Evolutionary conservation across 2,888 invertebrate genomes (phyloP).

Genomic region (Heliconius ethilla): DNA sequence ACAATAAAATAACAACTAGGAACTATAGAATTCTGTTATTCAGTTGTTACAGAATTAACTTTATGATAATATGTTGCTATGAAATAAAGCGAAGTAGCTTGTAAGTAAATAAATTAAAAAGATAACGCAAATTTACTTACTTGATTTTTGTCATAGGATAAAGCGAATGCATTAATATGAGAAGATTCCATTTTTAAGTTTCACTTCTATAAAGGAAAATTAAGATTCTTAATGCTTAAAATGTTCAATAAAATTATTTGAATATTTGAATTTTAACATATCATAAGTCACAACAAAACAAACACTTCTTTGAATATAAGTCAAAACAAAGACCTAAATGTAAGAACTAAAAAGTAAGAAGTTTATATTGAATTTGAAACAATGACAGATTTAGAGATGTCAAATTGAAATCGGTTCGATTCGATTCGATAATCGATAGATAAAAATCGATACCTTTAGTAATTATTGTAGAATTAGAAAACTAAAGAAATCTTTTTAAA

Average conservation of each 20-base stretch:
- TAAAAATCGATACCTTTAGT: not conserved
- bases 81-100: not conserved
- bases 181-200: constrained; percentile 60
- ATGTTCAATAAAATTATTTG: not conserved
- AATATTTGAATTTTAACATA: not conserved
- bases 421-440: not conserved
- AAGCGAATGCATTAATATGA: constrained; percentile 65
- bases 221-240: not conserved
- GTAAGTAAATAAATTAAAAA: not conserved
- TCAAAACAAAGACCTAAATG: not conserved
- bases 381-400: not conserved
- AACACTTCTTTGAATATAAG: not conserved
- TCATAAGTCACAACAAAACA: not conserved
- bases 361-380: no score
- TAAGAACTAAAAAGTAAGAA: not conserved
- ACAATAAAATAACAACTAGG: not conserved
- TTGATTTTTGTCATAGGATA: constrained; percentile 65
- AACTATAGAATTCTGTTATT: not conserved
- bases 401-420: not conserved
- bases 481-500: no score
- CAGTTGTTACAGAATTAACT: not conserved
- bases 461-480: no score
- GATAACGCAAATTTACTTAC: constrained; percentile 55
- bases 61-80: not conserved
- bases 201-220: not conserved